Evolutionary conservation across 1,140 invertebrate species (phyloP).

Genomic region (Drosophila oshimai): DNA sequence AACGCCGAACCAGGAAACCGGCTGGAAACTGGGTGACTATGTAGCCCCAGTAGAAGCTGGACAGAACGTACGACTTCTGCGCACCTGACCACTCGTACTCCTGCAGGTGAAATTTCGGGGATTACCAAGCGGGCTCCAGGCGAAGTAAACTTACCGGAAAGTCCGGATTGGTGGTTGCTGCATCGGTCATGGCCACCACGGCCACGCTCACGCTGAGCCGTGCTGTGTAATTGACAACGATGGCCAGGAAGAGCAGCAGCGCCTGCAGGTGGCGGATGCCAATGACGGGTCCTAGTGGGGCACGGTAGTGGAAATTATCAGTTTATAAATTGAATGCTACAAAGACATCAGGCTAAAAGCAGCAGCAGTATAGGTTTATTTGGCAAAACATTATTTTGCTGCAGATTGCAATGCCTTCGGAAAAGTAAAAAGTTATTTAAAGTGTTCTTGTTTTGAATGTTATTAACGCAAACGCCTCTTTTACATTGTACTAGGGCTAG

Average conservation of each 20-base stretch:
- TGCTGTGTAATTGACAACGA: conserved; percentile 85
- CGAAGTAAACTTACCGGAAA: conserved; percentile 43
- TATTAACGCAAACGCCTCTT: too few species aligned
- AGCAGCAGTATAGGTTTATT: too few species aligned
- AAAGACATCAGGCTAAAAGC: too few species aligned
- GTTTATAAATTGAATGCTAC: too few species aligned
- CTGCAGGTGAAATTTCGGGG: conserved; percentile 12
- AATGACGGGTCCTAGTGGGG: conserved; percentile 36
- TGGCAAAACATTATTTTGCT: too few species aligned
- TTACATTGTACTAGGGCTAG: too few species aligned
- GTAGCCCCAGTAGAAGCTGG: conserved; percentile 87
- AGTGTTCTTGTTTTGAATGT: too few species aligned
- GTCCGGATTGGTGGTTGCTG: conserved; percentile 49
- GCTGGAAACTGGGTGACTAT: conserved; percentile 86
- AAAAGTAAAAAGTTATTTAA: too few species aligned
- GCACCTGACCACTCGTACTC: conserved; percentile 83
- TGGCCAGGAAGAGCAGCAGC: conserved; percentile 86
- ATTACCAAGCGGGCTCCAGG: background rate
- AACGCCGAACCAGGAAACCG: conserved; percentile 86
- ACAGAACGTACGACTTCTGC: conserved; percentile 84
- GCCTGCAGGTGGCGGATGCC: conserved; percentile 87
- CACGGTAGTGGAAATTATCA: background rate
- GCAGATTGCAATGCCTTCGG: too few species aligned
- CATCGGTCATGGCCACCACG: conserved; percentile 88
- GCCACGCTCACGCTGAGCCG: conserved; percentile 87